phyloP scores from a whole-genome alignment of 2,888 invertebrate genomes.

The Eudemis profundana region DNA sequence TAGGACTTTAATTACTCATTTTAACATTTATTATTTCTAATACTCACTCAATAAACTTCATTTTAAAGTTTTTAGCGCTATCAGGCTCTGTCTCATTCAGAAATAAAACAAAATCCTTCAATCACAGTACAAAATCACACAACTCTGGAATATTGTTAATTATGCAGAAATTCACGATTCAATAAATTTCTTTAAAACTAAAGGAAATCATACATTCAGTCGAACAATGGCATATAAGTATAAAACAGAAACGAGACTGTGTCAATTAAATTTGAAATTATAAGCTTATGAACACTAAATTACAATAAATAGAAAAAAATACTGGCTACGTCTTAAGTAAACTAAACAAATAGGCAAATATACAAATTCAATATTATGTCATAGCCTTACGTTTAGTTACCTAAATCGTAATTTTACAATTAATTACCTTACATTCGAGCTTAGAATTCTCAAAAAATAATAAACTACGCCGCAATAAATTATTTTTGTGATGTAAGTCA shows the following conservation, averaged over 20 bases:
- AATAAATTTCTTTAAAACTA: conserved; percentile 40
- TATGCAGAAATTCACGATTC: conserved; percentile 53
- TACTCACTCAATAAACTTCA: conserved; percentile 40
- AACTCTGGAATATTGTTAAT: conserved; percentile 50
- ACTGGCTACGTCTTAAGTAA: conserved; percentile 51
- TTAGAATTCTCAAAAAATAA: conserved; percentile 24
- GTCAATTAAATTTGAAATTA: conserved; percentile 30
- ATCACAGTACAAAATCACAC: conserved; percentile 54
- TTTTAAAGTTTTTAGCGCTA: conserved; percentile 26
- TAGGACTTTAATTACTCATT: conserved; percentile 42
- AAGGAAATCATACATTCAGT: conserved; percentile 59
- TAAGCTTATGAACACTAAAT: conserved; percentile 43
- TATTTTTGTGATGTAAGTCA: conserved; percentile 31
- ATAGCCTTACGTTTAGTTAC: conserved; percentile 37
- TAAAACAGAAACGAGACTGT: conserved; percentile 17
- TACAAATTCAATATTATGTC: conserved; percentile 36
- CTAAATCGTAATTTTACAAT: conserved; percentile 27
- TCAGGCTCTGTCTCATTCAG: conserved; percentile 36
- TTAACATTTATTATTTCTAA: conserved; percentile 41
- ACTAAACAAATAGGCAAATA: conserved; percentile 43
- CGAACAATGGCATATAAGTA: conserved; percentile 59
- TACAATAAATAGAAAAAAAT: conserved; percentile 57
- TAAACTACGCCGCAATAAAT: conserved; percentile 15
- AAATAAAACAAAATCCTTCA: conserved; percentile 42
- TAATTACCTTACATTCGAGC: conserved; percentile 32